Base-by-base conservation (phyloP, 2,888 invertebrate genomes). In the Heterodera filipjevi region DNA sequence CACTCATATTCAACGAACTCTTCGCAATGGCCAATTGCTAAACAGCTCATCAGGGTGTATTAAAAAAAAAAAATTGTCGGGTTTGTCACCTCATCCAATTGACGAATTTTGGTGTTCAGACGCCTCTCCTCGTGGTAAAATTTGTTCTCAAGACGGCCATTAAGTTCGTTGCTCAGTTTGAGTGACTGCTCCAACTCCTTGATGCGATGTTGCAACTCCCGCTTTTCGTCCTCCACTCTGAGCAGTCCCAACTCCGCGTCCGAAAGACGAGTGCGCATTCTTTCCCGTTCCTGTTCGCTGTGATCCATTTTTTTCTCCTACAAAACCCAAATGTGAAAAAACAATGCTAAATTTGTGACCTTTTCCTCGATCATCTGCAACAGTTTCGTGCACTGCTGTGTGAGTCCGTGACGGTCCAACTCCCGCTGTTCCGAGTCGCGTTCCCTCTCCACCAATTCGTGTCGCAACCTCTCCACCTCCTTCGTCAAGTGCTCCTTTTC, bases 231-330 rank as follows among this genome's bases (percentile, higher is more conserved):
- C 30, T 83, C 79, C n/a, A 82, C 30, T 33, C 32, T 33, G 8
- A 66, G 46, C 76, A 82, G 72, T 35, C 68, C 66, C 33, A 68
- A 30, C 33, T 81, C 80, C n/a, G 80, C 32, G 49, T 80, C 68
- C 27, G 77, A 76, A 53, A 81, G 49, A 59, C 68, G 81, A 53
- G 27, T 53, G 46, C 68, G 80, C 44, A 80, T 30, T 44, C 44
- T 49, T 49, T 82, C 82, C n/a, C 82, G 70, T 66, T 81, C 83
- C 32, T 76, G 71, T 66, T 81, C 79, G 44, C 66, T 77, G 44
- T 81, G 66, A 44, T 83, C 82, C 10, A 77, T 30, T 53, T 83
- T 81, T 33, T 76, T 79, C 49, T 79, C 78, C 80, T 81, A 59
- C 71, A 78, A 71, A n/a, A 59, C 27, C 27, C 27, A n/a, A 66